A percentile compares a stretch with the other conserved stretches of the same genome.
Evolutionary conservation across 1,140 invertebrate genomes (phyloP).

Genomic region (Eciton burchellii): DNA sequence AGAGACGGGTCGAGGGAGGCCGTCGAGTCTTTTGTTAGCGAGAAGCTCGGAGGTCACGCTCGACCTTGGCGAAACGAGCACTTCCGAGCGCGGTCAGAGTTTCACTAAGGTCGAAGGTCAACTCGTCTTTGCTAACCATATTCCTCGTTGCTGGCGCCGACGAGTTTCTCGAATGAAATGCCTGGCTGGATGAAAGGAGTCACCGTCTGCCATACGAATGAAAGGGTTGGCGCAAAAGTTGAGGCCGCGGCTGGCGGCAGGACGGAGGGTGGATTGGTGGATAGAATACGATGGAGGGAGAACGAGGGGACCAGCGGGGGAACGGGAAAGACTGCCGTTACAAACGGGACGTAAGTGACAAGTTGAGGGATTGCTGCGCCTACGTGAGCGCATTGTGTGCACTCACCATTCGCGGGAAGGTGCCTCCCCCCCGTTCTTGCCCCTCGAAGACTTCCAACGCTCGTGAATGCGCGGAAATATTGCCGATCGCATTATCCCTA

Average conservation of each 20-base stretch:
- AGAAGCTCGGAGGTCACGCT: not conserved
- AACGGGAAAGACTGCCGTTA: constrained; percentile 52
- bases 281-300: not conserved
- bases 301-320: constrained; percentile 23
- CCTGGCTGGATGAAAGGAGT: constrained; percentile 69
- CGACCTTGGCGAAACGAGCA: constrained; percentile 34
- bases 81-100: constrained; percentile 31
- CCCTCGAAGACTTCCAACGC: constrained; percentile 54
- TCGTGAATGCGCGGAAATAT: constrained; percentile 53
- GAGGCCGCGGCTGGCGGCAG: constrained; percentile 2
- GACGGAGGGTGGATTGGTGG: not conserved
- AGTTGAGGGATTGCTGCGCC: constrained; percentile 83
- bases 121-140: constrained; percentile 54
- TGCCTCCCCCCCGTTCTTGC: constrained; percentile 21
- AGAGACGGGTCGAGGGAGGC: not conserved
- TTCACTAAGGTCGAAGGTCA: constrained; percentile 68
- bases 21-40: not conserved
- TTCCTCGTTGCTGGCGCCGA: constrained; percentile 39
- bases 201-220: constrained; percentile 70
- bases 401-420: constrained; percentile 69
- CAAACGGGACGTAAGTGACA: constrained; percentile 81
- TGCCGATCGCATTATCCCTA: constrained; percentile 59
- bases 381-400: constrained; percentile 73
- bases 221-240: constrained; percentile 73
- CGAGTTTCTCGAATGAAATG: constrained; percentile 70